phyloP scores from a whole-genome alignment of 92 coral and sea anemone species.

The Umimayanthus chanpuru region DNA sequence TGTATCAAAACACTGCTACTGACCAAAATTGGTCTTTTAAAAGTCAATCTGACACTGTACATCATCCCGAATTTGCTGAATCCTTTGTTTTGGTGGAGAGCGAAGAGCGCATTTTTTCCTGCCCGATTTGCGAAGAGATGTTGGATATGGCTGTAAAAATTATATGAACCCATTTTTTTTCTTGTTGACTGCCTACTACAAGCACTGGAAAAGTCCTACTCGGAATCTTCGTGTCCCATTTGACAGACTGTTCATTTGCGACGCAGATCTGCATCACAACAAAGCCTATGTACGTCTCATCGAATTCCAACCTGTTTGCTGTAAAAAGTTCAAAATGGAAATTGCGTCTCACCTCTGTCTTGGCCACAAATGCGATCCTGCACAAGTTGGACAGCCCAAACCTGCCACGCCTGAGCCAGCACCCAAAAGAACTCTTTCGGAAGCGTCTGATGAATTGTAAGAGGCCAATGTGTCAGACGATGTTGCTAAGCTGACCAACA shows the following conservation, averaged over 20 bases:
- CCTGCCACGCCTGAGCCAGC: conserved; percentile 1
- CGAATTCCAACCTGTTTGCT: neutral
- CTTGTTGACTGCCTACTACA: neutral
- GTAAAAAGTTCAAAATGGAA: neutral
- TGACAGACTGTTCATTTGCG: neutral
- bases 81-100: neutral
- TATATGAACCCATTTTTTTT: neutral
- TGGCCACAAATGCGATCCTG: neutral
- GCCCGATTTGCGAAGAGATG: neutral
- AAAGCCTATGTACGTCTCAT: no score
- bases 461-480: neutral
- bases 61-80: neutral
- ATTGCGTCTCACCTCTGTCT: neutral
- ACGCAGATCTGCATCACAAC: neutral
- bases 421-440: neutral
- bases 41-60: neutral
- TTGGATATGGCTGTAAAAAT: conserved; percentile 8
- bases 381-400: neutral
- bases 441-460: neutral
- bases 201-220: neutral
- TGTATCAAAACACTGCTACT: no score
- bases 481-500: neutral
- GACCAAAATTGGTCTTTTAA: no score
- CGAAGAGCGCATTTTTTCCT: neutral
- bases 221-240: conserved; percentile 10